phyloP scores from a whole-genome alignment of 2,797 vertebrate species.

The Cynodonichthys magdalenae region DNA sequence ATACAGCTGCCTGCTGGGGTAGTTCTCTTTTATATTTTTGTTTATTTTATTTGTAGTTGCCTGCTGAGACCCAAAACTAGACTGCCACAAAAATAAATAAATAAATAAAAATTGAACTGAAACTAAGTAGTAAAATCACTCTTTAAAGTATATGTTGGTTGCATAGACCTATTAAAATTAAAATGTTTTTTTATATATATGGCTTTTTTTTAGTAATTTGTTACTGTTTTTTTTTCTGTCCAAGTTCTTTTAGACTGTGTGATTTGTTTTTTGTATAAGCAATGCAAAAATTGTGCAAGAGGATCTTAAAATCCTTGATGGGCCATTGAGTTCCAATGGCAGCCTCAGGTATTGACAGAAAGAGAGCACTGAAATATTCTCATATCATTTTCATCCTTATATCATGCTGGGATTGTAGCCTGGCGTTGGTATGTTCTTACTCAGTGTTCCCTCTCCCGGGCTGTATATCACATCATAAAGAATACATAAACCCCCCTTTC shows the following conservation, averaged over 20 bases:
- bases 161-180: too few relatives aligned
- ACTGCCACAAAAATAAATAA: background rate
- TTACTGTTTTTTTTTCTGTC: conserved; percentile 11
- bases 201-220: background rate
- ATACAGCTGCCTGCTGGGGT: conserved; percentile 2
- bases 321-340: conserved; percentile 45
- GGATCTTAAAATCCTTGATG: conserved; percentile 37
- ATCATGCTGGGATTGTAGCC: conserved; percentile 75
- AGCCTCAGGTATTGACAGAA: conserved; percentile 73
- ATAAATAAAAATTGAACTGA: background rate
- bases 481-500: conserved; percentile 74
- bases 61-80: background rate
- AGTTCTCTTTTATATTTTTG: background rate
- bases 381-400: conserved; percentile 74
- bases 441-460: conserved; percentile 76
- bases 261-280: conserved; percentile 11
- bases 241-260: conserved; percentile 9
- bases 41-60: background rate
- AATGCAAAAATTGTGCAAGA: conserved; percentile 29
- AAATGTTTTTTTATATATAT: too few relatives aligned
- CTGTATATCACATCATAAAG: conserved; percentile 83
- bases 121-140: background rate
- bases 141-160: background rate
- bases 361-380: conserved; percentile 63
- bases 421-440: conserved; percentile 77